Conservation (phyloP, 2,113 vertebrate species). For the Steatornis caripensis region DNA sequence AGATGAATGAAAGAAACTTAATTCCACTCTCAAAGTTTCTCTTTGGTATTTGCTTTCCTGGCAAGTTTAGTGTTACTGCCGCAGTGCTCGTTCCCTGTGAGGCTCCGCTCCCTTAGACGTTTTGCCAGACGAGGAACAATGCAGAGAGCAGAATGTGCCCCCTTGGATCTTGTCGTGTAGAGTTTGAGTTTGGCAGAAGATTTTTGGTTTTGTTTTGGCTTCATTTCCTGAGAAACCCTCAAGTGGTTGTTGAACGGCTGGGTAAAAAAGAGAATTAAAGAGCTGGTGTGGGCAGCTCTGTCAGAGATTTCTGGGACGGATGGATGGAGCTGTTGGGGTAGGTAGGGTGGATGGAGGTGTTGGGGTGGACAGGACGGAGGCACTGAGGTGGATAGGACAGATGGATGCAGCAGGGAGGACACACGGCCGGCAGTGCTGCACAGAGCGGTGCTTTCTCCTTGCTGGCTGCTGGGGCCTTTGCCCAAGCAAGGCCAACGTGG, state of each 20-base stretch:
- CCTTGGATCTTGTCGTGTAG: not conserved
- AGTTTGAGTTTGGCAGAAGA: not conserved
- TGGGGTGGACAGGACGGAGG: not conserved
- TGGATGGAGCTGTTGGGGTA: fast-evolving
- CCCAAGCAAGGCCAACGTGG: fast-evolving
- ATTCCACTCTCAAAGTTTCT: not conserved
- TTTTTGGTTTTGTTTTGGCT: not conserved
- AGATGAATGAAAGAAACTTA: not conserved
- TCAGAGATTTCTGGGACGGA: not conserved
- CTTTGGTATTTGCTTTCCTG: not conserved
- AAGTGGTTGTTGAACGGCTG: not conserved
- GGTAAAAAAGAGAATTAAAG: not conserved
- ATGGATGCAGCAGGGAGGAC: not conserved
- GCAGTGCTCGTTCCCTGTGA: not conserved
- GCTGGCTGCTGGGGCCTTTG: not conserved
- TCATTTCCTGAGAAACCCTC: not conserved
- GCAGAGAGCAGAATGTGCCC: not conserved
- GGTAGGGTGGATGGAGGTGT: not conserved
- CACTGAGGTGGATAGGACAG: not conserved
- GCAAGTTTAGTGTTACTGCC: not conserved
- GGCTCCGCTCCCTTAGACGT: fast-evolving
- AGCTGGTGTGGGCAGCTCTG: not conserved
- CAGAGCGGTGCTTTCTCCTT: not conserved
- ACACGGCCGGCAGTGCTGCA: not conserved
- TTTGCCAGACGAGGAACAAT: not conserved